These are phyloP conservation scores for Oryzias woworae DNA, from an alignment of 2,113 vertebrate genomes.

Conservation along the genomic window DNA sequence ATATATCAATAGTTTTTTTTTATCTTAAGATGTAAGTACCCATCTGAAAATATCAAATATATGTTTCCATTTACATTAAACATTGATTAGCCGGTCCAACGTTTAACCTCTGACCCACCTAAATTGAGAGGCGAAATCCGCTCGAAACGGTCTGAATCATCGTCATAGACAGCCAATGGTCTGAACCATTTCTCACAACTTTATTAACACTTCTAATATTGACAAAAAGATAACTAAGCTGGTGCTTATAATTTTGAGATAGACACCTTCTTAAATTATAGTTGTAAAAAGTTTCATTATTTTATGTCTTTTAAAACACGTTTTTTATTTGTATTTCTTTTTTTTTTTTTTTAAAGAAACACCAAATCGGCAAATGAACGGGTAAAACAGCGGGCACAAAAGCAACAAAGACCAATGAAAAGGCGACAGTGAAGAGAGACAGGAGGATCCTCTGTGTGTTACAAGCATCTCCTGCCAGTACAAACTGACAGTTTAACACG, in stretches of 20 bases:
- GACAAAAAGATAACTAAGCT: background rate
- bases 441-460: constrained; percentile 40
- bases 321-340: no score
- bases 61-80: background rate
- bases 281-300: no score
- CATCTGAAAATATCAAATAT: constrained; percentile 11
- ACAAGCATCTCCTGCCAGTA: constrained; percentile 11
- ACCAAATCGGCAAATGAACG: background rate
- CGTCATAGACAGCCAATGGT: no score
- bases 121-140: background rate
- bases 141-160: no score
- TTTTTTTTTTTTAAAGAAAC: background rate
- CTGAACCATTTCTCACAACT: background rate
- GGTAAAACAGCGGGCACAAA: constrained; percentile 30
- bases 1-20: no score
- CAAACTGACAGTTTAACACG: constrained; percentile 28
- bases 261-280: no score
- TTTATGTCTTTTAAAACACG: background rate
- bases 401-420: constrained; percentile 64
- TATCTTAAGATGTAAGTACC: background rate
- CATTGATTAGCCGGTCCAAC: background rate
- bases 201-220: constrained; percentile 1
- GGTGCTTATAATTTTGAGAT: no score
- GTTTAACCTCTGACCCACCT: constrained; percentile 5
- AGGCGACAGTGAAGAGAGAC: constrained; percentile 34